Evolutionary conservation across 2,113 vertebrate species (phyloP), one percentile per base, ranked within the genome.

Genomic region (Toxotes chatareus): DNA sequence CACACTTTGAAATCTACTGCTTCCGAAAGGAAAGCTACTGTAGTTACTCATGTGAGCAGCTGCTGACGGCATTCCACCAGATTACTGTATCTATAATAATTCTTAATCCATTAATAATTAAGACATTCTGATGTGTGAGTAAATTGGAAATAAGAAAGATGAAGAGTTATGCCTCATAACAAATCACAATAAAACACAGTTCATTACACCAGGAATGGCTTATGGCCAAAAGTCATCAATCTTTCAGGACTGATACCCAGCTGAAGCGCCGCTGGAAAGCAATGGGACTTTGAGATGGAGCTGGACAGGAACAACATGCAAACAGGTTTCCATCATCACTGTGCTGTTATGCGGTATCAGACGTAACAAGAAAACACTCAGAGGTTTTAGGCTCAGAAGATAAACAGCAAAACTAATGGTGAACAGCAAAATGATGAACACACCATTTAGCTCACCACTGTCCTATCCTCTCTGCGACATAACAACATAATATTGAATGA

Each of bases 141-240:
- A 73, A 80, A 86, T 55, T 80, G 73, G 64, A 89, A 91, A 86
- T 27, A 86, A 82, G 76, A 83, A 77, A 56, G 73, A 91, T 89
- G 82, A 56, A 56, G 63, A 42, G 53, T 70, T 78, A 69, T 79
- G 73, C 36, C 40, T 79, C 67, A 64, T 73, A 80, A 87, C 80
- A 88, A 93, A 91, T 93, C 84, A 88, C 83, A 91, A 89, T 88
- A 83, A 91, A 87, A 73, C 79, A 88, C 71, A 63, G 76, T 85
- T 86, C 75, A 92, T 93, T 93, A 94, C 82, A 57, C 76, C 74
- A 76, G 65, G 63, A 83, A 73, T 76, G 67, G 75, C 82, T 86
- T 70, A 86, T 75, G 88, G 89, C 88, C 88, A 84, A 56, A 38
- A 49, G 40, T 81, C 84, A 94, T 93, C 79, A 85, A 81, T 94